Evolutionary conservation across 1,140 invertebrate species (phyloP).

Genomic region (Lordiphosa mommai): DNA sequence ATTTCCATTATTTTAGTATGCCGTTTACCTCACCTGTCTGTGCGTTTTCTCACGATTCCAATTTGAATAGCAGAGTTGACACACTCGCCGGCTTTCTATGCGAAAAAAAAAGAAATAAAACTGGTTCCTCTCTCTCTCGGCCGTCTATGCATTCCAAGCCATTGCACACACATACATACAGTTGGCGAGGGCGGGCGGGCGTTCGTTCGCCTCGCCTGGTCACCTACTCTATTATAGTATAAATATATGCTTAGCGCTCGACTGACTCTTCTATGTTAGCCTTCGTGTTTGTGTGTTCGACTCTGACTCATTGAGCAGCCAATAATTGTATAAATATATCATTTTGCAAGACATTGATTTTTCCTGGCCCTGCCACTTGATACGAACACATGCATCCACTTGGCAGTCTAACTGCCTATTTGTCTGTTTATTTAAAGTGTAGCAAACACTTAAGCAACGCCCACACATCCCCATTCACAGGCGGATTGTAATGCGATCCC

Average conservation of each 20-base stretch:
- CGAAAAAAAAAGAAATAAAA: constrained; percentile 22
- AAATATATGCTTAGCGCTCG: background rate
- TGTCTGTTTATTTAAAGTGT: constrained; percentile 34
- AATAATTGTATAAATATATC: constrained; percentile 43
- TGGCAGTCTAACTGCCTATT: constrained; percentile 1
- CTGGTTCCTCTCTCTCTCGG: constrained; percentile 15
- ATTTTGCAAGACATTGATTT: constrained; percentile 37
- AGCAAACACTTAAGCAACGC: constrained; percentile 17
- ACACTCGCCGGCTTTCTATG: constrained; percentile 31
- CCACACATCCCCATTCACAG: background rate
- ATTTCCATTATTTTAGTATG: constrained; percentile 20
- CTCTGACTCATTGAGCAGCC: constrained; percentile 33
- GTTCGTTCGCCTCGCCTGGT: constrained; percentile 9
- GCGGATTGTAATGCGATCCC: constrained; percentile 19
- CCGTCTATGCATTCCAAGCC: constrained; percentile 35
- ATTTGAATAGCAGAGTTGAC: constrained; percentile 3
- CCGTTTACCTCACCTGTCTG: constrained; percentile 3
- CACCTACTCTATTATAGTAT: constrained; percentile 11
- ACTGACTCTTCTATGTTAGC: background rate
- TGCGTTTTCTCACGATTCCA: constrained; percentile 23
- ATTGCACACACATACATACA: constrained; percentile 23
- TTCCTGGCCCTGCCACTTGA: constrained; percentile 24
- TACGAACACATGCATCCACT: constrained; percentile 16
- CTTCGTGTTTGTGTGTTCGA: background rate
- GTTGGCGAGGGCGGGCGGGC: background rate